Percentiles rank a stretch among this genome's conserved stretches.
Conservation (phyloP, 2,797 vertebrate species). For the Aotus griseimembra region DNA sequence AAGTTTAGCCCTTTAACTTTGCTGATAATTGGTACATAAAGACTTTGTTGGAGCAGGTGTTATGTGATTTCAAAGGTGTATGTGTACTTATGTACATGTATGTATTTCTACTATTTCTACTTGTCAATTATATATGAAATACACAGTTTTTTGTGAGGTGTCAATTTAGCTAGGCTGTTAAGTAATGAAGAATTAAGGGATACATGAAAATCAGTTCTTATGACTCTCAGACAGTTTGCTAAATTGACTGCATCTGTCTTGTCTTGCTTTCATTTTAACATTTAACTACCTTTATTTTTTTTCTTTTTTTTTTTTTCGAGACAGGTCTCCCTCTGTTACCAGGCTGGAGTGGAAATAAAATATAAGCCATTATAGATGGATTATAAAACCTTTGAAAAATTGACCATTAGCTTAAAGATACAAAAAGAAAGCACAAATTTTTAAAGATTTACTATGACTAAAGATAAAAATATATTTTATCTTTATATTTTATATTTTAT, state of each 20-base stretch:
- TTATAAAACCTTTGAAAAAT: neutral
- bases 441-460: neutral
- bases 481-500: no score
- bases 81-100: neutral
- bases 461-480: neutral
- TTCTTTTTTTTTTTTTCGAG: no score
- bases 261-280: neutral
- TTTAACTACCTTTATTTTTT: neutral
- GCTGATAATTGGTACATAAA: neutral
- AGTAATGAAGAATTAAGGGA: neutral
- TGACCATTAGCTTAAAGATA: neutral
- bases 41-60: neutral
- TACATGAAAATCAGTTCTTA: neutral
- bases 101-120: neutral
- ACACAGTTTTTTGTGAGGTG: neutral
- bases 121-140: neutral
- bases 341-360: neutral
- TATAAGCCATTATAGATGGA: neutral
- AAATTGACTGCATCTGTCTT: neutral
- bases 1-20: neutral
- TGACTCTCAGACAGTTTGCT: neutral
- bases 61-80: neutral
- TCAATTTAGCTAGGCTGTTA: neutral
- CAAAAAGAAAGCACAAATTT: neutral
- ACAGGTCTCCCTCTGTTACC: no score